These are phyloP conservation scores for Tinea semifulvella DNA, from an alignment of 2,888 invertebrate species.

Conservation along the genomic window DNA sequence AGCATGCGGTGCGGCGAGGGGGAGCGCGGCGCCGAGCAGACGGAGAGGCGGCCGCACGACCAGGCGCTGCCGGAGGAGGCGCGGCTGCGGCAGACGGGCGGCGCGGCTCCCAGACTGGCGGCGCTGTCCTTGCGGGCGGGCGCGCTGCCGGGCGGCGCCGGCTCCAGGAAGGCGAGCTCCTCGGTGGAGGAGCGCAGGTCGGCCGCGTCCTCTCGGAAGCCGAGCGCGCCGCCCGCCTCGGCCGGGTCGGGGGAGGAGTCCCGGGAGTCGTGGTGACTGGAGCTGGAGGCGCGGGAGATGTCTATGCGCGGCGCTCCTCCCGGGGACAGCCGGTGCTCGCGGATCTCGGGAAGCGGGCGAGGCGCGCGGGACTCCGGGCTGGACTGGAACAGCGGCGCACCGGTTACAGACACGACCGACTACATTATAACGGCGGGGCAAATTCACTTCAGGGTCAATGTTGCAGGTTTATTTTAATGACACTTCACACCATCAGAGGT, in stretches of 20 bases:
- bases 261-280: constrained; percentile 86
- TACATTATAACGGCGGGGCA: too few relatives aligned
- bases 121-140: constrained; percentile 77
- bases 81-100: constrained; percentile 80
- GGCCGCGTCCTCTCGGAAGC: constrained; percentile 79
- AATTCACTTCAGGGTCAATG: too few relatives aligned
- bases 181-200: constrained; percentile 89
- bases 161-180: constrained; percentile 85
- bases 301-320: constrained; percentile 76
- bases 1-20: constrained; percentile 93
- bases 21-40: constrained; percentile 70
- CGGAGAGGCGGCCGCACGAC: constrained; percentile 63
- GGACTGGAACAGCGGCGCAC: constrained; percentile 40
- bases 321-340: constrained; percentile 23
- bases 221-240: constrained; percentile 49
- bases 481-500: too few relatives aligned
- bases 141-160: constrained; percentile 42
- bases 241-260: constrained; percentile 88
- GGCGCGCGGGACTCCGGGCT: constrained; percentile 68
- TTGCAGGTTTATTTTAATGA: too few relatives aligned
- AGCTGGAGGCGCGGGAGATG: constrained; percentile 88
- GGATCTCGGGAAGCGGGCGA: constrained; percentile 63
- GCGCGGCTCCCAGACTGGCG: constrained; percentile 78
- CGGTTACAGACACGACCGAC: background rate
- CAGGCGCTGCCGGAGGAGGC: constrained; percentile 86